Percentiles rank a stretch among this genome's conserved stretches.
These are phyloP conservation scores for Microcebus griseorufus DNA, from an alignment of 2,113 vertebrate genomes.

Conservation along the genomic window DNA sequence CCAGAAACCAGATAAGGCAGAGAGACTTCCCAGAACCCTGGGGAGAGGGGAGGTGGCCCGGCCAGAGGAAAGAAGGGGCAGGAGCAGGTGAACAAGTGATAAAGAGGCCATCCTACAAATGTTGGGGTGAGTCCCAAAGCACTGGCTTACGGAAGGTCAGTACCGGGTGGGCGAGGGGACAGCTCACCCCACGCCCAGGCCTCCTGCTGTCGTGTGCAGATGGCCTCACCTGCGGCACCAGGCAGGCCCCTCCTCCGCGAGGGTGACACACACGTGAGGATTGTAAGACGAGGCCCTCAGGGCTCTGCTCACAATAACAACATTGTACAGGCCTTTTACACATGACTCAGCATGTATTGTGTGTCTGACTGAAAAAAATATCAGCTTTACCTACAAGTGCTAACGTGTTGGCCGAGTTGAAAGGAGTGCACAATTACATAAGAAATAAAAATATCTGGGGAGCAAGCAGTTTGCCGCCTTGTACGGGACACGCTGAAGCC, in stretches of 20 bases:
- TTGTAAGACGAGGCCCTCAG: constrained; percentile 40
- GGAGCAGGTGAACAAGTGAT: neutral
- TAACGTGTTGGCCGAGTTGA: constrained; percentile 68
- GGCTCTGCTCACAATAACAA: constrained; percentile 69
- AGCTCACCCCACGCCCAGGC: neutral
- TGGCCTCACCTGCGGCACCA: neutral
- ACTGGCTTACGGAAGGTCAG: neutral
- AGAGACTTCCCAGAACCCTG: neutral
- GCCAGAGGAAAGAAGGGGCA: neutral
- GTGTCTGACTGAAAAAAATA: constrained; percentile 41
- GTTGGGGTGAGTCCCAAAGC: neutral
- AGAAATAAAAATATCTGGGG: constrained; percentile 70
- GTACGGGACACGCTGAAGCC: constrained; percentile 54
- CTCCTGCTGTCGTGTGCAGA: neutral
- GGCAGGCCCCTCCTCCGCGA: neutral
- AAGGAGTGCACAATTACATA: constrained; percentile 65
- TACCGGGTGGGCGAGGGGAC: neutral
- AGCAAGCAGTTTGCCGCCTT: constrained; percentile 60
- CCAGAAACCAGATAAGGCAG: neutral
- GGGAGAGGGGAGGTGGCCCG: neutral
- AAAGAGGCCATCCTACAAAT: neutral
- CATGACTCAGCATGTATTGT: constrained; percentile 73
- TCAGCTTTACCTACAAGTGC: constrained; percentile 66
- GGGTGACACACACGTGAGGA: constrained; percentile 35
- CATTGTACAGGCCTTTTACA: constrained; percentile 47